Conservation (phyloP, 2,888 invertebrate genomes). For the Brenthis ino region DNA sequence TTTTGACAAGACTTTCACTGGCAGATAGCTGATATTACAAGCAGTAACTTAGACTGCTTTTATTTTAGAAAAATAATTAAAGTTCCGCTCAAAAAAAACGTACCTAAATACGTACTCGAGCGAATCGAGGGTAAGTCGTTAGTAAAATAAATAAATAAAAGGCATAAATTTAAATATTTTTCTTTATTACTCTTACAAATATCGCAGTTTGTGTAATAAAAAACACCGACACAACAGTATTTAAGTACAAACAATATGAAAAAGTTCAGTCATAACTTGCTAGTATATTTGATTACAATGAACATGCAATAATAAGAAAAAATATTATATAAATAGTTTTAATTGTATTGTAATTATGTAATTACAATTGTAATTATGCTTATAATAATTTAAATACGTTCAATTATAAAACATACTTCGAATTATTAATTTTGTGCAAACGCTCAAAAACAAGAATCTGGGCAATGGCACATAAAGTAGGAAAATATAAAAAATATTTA, state of each 20-base stretch:
- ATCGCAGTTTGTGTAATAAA: slow-evolving; percentile 50
- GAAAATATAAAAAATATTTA: not conserved
- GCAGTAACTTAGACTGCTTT: too few relatives aligned
- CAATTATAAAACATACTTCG: not conserved
- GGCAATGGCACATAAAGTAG: slow-evolving; percentile 20
- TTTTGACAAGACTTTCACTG: too few relatives aligned
- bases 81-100: too few relatives aligned
- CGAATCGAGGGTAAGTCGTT: too few relatives aligned
- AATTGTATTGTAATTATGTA: slow-evolving; percentile 8
- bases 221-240: slow-evolving; percentile 53
- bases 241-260: slow-evolving; percentile 72
- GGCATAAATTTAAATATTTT: slow-evolving; percentile 36
- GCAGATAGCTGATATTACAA: too few relatives aligned
- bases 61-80: too few relatives aligned
- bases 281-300: slow-evolving; percentile 13
- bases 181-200: slow-evolving; percentile 45
- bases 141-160: too few relatives aligned
- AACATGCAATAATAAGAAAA: slow-evolving; percentile 24
- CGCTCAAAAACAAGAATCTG: not conserved
- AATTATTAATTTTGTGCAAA: slow-evolving; percentile 12
- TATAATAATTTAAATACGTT: slow-evolving; percentile 15
- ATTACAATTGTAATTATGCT: slow-evolving; percentile 1
- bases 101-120: too few relatives aligned
- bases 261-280: slow-evolving; percentile 5
- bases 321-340: slow-evolving; percentile 16